phyloP scores from a whole-genome alignment of 2,113 vertebrate species.

The Megaceryle maxima region DNA sequence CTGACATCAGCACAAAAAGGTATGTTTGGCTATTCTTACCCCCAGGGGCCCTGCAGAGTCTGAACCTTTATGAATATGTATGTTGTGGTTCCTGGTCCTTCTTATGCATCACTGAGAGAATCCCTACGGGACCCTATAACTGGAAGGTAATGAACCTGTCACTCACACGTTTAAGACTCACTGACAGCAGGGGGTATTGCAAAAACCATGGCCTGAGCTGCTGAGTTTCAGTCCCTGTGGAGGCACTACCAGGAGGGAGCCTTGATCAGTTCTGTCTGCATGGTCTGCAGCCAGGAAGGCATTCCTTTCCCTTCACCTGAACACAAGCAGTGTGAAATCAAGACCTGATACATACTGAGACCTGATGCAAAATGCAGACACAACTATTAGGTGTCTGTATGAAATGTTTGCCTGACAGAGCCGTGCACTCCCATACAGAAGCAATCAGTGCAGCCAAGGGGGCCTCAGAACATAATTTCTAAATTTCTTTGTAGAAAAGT shows the following conservation, averaged over 20 bases:
- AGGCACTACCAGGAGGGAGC: background rate
- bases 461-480: background rate
- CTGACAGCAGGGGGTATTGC: background rate
- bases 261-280: background rate
- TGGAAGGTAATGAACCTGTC: background rate
- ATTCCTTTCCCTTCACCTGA: background rate
- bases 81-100: background rate
- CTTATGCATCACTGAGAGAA: background rate
- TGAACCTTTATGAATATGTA: background rate
- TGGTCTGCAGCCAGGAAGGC: background rate
- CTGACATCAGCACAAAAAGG: background rate
- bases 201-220: background rate
- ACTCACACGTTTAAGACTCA: background rate
- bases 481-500: background rate
- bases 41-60: background rate
- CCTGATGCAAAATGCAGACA: accelerated
- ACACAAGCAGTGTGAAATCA: background rate
- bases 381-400: background rate
- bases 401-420: background rate
- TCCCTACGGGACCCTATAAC: background rate
- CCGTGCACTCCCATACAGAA: accelerated
- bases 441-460: background rate
- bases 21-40: background rate
- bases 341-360: accelerated
- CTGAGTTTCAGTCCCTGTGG: background rate